Evolutionary conservation across 2,888 invertebrate species (phyloP), one percentile per base, ranked within the genome.

Genomic region (Pandemis cinnamomeana): DNA sequence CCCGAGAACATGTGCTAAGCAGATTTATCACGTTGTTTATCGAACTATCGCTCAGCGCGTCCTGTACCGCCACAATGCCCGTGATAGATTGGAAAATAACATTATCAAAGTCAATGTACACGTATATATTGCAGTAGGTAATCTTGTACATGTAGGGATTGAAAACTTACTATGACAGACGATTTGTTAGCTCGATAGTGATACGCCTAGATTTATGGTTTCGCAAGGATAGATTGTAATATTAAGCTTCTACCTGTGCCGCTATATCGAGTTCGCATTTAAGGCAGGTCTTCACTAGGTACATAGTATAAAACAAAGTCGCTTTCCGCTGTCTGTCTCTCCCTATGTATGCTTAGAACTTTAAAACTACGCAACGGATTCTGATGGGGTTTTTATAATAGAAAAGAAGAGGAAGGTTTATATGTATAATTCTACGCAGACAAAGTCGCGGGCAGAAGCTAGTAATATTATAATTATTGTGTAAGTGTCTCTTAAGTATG

Each of bases 41-140:
- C 82, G 76, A 58, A 42, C 79, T 80, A 80, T 80, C 76, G 79
- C 78, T 75, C 77, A 74, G 55, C 77, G 74, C 73, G 63, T 63
- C 63, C 68, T 76, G 68, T 61, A 64, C 78, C 68, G 76, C 75
- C 78, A 80, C 82, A 85, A 82, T 80, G 79, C 77, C 74, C 71
- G 77, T 89, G 88, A 89, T 88, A 86, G 87, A 88, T 89, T 86
- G 83, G 83, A 80, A 88, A 84, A 86, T 83, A 85, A 84, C 86
- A 87, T 86, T 86, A 85, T 83, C 81, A 75, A 80, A 78, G 83
- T 79, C 72, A 77, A 76, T 78, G 72, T 75, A 76, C 51, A 46
- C 64, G n/a, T 63, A 55, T 63, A 46, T 36, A 27, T 20, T 55
- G 11, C 11, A 20, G 58, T 27, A 58, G 58, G 27, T 55, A 8